These are phyloP conservation scores for Ephialtes manifestator DNA, from an alignment of 2,888 invertebrate species.

Conservation along the genomic window DNA sequence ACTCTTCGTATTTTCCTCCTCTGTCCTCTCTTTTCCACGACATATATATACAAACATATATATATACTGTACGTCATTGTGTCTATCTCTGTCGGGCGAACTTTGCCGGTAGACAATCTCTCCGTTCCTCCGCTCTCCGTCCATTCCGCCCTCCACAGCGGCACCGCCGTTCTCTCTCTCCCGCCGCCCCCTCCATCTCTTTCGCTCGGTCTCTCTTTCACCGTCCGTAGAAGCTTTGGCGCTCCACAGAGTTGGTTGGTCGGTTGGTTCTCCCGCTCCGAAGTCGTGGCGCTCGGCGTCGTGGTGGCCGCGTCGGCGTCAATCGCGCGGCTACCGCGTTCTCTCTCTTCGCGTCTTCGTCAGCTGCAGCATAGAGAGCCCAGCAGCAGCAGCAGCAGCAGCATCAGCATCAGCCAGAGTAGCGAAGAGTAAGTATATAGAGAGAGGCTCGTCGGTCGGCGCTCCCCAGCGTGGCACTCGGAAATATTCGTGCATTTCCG, in stretches of 20 bases:
- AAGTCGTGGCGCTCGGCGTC: constrained; percentile 47
- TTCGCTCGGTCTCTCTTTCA: constrained; percentile 65
- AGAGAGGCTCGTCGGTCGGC: constrained; percentile 56
- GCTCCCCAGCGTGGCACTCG: constrained; percentile 72
- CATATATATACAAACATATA: constrained; percentile 12
- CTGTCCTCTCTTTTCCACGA: constrained; percentile 44
- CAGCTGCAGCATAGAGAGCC: constrained; percentile 57
- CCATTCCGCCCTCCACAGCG: constrained; percentile 40
- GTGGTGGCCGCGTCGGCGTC: constrained; percentile 71
- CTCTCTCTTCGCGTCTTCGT: constrained; percentile 69
- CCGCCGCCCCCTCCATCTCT: constrained; percentile 51
- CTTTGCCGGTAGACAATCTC: constrained; percentile 55
- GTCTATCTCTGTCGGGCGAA: constrained; percentile 60
- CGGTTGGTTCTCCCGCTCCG: constrained; percentile 66
- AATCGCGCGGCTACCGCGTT: constrained; percentile 76
- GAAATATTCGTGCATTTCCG: constrained; percentile 79
- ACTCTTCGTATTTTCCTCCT: constrained; percentile 64
- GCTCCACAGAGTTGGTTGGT: constrained; percentile 68
- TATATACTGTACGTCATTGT: constrained; percentile 22
- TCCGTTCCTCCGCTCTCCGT: constrained; percentile 53
- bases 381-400: constrained; percentile 49
- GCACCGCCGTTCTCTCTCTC: constrained; percentile 39
- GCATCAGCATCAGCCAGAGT: constrained; percentile 25
- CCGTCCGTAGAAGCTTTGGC: constrained; percentile 45
- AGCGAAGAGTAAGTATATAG: constrained; percentile 5